phyloP scores from a whole-genome alignment of 2,888 invertebrate species.

The Andrena fulva region DNA sequence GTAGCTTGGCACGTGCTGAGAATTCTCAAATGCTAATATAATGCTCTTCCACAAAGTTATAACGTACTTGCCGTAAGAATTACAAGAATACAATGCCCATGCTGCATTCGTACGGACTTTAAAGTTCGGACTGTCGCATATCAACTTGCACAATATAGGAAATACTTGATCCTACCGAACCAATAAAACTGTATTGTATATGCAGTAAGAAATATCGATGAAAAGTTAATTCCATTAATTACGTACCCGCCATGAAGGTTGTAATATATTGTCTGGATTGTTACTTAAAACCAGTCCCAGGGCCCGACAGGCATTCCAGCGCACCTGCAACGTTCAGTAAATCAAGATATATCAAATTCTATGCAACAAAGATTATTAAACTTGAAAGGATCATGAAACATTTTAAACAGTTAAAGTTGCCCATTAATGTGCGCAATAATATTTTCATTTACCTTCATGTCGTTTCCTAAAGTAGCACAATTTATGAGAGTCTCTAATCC shows the following conservation, averaged over 20 bases:
- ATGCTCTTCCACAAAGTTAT: conserved; percentile 89
- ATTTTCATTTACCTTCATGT: conserved; percentile 89
- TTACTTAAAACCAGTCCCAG: conserved; percentile 91
- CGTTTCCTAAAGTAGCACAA: conserved; percentile 89
- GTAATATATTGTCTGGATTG: conserved; percentile 82
- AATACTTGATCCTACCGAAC: conserved; percentile 88
- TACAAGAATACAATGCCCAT: conserved; percentile 89
- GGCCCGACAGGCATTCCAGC: conserved; percentile 97
- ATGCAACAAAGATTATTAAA: not conserved
- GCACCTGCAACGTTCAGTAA: conserved; percentile 85
- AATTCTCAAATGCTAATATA: conserved; percentile 91
- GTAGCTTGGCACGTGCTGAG: conserved; percentile 92
- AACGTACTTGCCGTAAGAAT: conserved; percentile 88
- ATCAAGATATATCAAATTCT: conserved; percentile 18
- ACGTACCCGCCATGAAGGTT: conserved; percentile 84
- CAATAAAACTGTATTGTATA: conserved; percentile 32
- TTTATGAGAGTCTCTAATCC: conserved; percentile 90
- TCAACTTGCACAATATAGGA: conserved; percentile 88
- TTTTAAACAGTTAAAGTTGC: not conserved
- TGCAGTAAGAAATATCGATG: conserved; percentile 9
- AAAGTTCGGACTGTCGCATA: conserved; percentile 92
- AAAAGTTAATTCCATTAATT: not conserved
- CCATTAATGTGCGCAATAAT: not conserved
- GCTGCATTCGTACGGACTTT: conserved; percentile 96
- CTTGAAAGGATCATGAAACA: not conserved